Base-by-base conservation (phyloP, 2,797 vertebrate species). In the Semotilus atromaculatus region DNA sequence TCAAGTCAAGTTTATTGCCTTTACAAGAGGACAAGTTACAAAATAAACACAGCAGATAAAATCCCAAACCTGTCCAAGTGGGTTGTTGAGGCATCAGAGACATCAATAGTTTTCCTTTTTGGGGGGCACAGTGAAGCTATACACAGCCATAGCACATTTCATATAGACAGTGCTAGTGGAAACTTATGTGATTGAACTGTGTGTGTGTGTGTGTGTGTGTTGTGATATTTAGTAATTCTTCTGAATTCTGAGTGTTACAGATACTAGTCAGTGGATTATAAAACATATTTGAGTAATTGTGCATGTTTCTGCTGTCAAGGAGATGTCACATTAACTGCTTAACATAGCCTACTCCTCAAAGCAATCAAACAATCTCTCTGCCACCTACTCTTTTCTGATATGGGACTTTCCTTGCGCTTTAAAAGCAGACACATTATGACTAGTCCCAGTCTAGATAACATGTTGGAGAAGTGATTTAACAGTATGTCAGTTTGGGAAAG, bases 1-100 rank as follows among this genome's bases (percentile, higher is more conserved):
- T 48, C 67, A 60, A 66, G 29, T 43, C 4, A 75, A 62, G 48
- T 67, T 51, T 72, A 29, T 40, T 70, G 13, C 83, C 48, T 86
- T 71, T 75, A 34, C 29, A 82, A 85, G 72, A 89, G 68, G 80
- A 85, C 76, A n/a, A n/a, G n/a, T n/a, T 82, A 80, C 78, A 89
- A 89, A 89, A 88, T 51, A 83, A 31, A 88, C 86, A 18, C 84
- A 53, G 14, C n/a, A n/a, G n/a, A 53, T 23, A 51, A 67, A 14
- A 75, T 75, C 31, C 53, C 11, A 75, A 58, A 38, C 31, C 21
- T 58, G 51, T 26, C 21, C 1, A n/a, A n/a, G 48, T 55, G 53
- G 67, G 68, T 62, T 38, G 70, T 74, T 38, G 73, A 87, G 83
- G 80, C 48, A 68, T 53, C 43, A 75, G 43, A 76, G 18, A 76